Percentiles rank a stretch among this genome's conserved stretches.
phyloP scores from a whole-genome alignment of 2,888 invertebrate species.

The Acleris emargana region DNA sequence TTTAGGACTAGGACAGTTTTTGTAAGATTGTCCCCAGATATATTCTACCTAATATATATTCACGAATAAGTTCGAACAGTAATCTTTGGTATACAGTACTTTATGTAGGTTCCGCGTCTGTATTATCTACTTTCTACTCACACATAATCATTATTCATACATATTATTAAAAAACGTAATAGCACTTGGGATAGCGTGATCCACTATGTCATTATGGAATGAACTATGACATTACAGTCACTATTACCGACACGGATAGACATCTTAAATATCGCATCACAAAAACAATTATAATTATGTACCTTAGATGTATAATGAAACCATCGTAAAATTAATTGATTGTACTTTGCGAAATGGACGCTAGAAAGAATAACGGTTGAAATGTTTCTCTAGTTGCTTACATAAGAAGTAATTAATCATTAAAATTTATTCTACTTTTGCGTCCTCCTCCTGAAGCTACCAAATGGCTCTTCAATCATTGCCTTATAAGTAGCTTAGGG shows the following conservation, averaged over 20 bases:
- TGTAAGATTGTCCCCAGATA: too few relatives aligned
- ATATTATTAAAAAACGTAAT: constrained; percentile 27
- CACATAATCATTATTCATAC: neutral
- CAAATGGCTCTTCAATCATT: too few relatives aligned
- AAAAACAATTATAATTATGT: constrained; percentile 71
- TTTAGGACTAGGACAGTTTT: too few relatives aligned
- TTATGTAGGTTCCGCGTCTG: neutral
- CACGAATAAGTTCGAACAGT: too few relatives aligned
- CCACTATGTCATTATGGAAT: constrained; percentile 50
- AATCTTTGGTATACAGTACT: neutral
- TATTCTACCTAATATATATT: too few relatives aligned
- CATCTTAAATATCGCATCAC: constrained; percentile 60
- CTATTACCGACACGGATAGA: constrained; percentile 56
- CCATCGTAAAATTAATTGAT: constrained; percentile 31
- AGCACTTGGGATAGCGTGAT: constrained; percentile 41
- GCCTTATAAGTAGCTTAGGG: too few relatives aligned
- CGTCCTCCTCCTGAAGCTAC: too few relatives aligned
- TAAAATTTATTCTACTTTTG: too few relatives aligned
- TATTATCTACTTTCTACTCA: neutral
- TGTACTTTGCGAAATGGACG: constrained; percentile 42
- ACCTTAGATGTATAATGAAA: constrained; percentile 40
- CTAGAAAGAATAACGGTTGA: constrained; percentile 1
- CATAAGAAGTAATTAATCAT: too few relatives aligned
- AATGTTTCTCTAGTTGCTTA: too few relatives aligned
- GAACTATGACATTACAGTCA: constrained; percentile 53